Percentiles rank a stretch among this genome's conserved stretches.
Conservation (phyloP, 2,888 invertebrate genomes). For the Eupithecia subfuscata region DNA sequence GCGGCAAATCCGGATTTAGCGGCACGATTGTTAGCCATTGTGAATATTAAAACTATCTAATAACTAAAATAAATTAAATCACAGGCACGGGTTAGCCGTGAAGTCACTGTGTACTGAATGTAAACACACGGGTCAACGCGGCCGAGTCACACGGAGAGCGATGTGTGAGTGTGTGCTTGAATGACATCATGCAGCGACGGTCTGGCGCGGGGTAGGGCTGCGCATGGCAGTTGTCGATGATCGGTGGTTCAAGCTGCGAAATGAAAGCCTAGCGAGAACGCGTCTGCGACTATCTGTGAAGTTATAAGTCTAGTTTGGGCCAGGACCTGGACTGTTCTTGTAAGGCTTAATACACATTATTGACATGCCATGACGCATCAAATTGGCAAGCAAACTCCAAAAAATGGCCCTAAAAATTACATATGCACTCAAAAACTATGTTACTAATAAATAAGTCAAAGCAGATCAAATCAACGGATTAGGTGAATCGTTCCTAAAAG, state of each 20-base stretch:
- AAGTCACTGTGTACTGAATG: constrained; percentile 76
- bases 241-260: constrained; percentile 15
- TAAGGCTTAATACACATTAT: too few species aligned
- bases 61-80: constrained; percentile 70
- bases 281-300: background rate
- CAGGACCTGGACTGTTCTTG: background rate
- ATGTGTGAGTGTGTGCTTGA: constrained; percentile 79
- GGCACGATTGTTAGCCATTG: constrained; percentile 93
- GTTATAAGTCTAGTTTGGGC: background rate
- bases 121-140: constrained; percentile 69
- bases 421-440: too few species aligned
- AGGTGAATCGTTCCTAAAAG: too few species aligned
- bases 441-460: too few species aligned
- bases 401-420: too few species aligned
- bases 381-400: too few species aligned
- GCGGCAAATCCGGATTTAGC: constrained; percentile 97
- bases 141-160: constrained; percentile 63
- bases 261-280: background rate
- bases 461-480: too few species aligned
- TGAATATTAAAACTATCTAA: constrained; percentile 64
- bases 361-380: too few species aligned
- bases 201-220: constrained; percentile 48
- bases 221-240: constrained; percentile 49
- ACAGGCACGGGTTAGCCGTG: constrained; percentile 74
- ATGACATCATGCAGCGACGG: constrained; percentile 78